Evolutionary conservation across 2,797 vertebrate species (phyloP), one percentile per base, ranked within the genome.

Genomic region (Melopsittacus undulatus): DNA sequence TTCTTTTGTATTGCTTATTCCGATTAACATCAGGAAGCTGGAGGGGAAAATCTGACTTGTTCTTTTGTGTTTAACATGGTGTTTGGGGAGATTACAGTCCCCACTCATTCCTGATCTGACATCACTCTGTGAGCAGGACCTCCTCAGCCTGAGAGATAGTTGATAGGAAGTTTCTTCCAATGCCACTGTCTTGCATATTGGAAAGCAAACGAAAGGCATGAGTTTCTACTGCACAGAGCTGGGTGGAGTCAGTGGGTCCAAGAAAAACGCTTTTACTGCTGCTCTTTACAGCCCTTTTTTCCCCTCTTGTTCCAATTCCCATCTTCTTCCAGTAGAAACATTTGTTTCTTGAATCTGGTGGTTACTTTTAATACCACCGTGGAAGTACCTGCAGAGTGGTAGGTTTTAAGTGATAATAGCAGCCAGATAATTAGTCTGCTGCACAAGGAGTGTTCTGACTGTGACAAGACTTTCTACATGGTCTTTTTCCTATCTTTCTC

Each of bases 331-430:
- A 49, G 36, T 42, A 57, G 61, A 64, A 91, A 20, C 46, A 66
- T 86, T 82, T 90, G 26, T 56, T 93, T 88, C n/a, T 88, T 86
- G 27, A 90, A 87, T 85, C 20, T 6, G 22, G 15, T 64, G 30
- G 11, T 36, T 86, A n/a, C 66, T 83, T 87, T 89, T 93, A 24
- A 64, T 80, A 42, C 30, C 3, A 5, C 18, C 89, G 15, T 78
- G 3, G 70, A 82, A 76, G 40, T 80, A 77, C 36, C 27, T 90
- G 56, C 24, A 80, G 40, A 40, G 45, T 56, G 29, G 21, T 85
- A 40, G 34, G 19, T 78, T 73, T 88, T 68, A 69, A 49, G 20
- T 87, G 40, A 17, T 77, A 48, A 36, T 16, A 51, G 24, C 38
- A 94, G 52, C 34, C 24, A 83, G n/a, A 34, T 86, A 42, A 79